These are phyloP conservation scores for Gastrophysa polygoni DNA, from an alignment of 2,888 invertebrate species.

Conservation along the genomic window DNA sequence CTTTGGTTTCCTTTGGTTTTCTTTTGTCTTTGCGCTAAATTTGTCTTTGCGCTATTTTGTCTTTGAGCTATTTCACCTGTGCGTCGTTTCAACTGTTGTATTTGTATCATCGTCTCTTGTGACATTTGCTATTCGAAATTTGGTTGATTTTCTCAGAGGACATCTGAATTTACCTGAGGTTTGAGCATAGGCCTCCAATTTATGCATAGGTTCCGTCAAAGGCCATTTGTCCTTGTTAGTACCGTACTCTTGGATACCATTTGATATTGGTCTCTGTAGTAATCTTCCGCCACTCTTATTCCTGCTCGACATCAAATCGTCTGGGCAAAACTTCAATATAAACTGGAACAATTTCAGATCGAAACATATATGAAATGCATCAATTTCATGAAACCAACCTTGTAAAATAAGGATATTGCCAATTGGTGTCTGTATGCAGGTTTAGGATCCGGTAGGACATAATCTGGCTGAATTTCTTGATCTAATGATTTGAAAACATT, in stretches of 20 bases:
- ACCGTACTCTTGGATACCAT: conserved; percentile 66
- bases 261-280: conserved; percentile 63
- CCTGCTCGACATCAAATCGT: conserved; percentile 49
- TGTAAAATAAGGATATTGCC: conserved; percentile 81
- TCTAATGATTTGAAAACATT: conserved; percentile 59
- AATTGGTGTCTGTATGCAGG: conserved; percentile 72
- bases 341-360: conserved; percentile 43
- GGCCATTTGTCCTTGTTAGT: conserved; percentile 68
- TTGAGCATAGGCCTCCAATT: conserved; percentile 66
- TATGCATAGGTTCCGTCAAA: conserved; percentile 67
- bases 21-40: no score
- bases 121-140: no score
- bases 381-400: conserved; percentile 59
- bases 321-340: conserved; percentile 59
- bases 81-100: no score
- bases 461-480: conserved; percentile 69
- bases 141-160: no score
- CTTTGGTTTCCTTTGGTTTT: no score
- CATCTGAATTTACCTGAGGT: conserved; percentile 60
- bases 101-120: no score
- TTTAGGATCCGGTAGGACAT: conserved; percentile 69
- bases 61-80: no score
- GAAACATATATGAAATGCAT: conserved; percentile 26
- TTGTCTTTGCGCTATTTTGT: no score
- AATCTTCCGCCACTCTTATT: conserved; percentile 60